phyloP scores from a whole-genome alignment of 1,140 invertebrate species.

The Drosophila kurseongensis region DNA sequence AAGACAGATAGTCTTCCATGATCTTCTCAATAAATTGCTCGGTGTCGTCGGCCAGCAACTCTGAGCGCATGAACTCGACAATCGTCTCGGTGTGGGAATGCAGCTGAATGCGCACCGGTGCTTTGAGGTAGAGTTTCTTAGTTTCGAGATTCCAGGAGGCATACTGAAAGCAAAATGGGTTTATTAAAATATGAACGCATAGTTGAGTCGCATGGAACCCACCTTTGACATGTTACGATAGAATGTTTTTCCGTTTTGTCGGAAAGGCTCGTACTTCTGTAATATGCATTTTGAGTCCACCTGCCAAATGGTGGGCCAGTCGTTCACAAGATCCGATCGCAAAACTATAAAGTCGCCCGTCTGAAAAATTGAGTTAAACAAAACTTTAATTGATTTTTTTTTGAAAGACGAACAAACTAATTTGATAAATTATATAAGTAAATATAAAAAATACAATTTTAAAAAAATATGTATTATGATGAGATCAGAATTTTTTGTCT shows the following conservation, averaged over 20 bases:
- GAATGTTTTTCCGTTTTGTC: conserved; percentile 91
- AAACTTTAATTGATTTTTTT: not conserved
- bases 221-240: conserved; percentile 95
- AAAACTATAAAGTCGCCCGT: conserved; percentile 94
- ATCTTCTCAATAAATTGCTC: conserved; percentile 89
- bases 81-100: conserved; percentile 91
- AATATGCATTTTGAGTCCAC: conserved; percentile 94
- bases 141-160: conserved; percentile 92
- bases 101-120: conserved; percentile 90
- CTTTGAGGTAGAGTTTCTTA: conserved; percentile 91
- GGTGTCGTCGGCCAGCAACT: conserved; percentile 89
- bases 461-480: too few species aligned
- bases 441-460: too few species aligned
- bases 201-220: conserved; percentile 60
- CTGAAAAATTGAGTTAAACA: conserved; percentile 82
- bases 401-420: too few species aligned
- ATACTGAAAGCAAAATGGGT: conserved; percentile 41
- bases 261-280: conserved; percentile 94
- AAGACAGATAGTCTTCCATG: conserved; percentile 90
- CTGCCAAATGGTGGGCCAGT: conserved; percentile 93
- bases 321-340: conserved; percentile 90
- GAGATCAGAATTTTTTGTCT: too few species aligned
- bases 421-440: too few species aligned
- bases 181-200: not conserved
- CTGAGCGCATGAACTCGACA: conserved; percentile 91